phyloP scores from a whole-genome alignment of 2,113 vertebrate genomes.

The Ammodytes marinus region DNA sequence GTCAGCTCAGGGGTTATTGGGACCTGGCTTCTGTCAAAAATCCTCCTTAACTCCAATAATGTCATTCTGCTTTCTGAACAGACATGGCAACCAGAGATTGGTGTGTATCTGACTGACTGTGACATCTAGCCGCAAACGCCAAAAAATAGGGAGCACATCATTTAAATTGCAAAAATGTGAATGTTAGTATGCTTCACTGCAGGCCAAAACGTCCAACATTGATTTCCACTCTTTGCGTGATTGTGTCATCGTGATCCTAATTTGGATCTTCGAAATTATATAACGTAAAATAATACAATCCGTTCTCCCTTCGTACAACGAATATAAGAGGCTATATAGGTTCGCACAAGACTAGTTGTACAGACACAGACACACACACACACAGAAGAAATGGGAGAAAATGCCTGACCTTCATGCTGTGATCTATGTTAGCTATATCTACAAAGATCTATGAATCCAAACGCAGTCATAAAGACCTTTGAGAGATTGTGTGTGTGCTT shows the following conservation, averaged over 20 bases:
- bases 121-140: neutral
- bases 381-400: neutral
- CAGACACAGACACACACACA: conserved; percentile 6
- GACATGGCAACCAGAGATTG: neutral
- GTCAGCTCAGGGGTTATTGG: neutral
- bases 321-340: too few species aligned
- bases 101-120: neutral
- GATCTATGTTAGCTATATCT: conserved; percentile 22
- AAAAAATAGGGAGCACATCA: neutral
- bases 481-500: conserved; percentile 29
- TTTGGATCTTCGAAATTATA: neutral
- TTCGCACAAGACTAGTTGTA: too few species aligned
- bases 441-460: conserved; percentile 31
- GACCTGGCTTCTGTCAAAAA: neutral
- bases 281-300: too few species aligned
- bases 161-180: neutral
- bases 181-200: neutral
- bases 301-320: too few species aligned
- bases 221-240: neutral
- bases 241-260: neutral
- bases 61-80: neutral
- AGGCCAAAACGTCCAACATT: neutral
- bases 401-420: conserved; percentile 18
- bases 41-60: conserved; percentile 16
- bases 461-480: conserved; percentile 34